phyloP scores from a whole-genome alignment of 2,113 vertebrate genomes.

The Urocitellus parryii region DNA sequence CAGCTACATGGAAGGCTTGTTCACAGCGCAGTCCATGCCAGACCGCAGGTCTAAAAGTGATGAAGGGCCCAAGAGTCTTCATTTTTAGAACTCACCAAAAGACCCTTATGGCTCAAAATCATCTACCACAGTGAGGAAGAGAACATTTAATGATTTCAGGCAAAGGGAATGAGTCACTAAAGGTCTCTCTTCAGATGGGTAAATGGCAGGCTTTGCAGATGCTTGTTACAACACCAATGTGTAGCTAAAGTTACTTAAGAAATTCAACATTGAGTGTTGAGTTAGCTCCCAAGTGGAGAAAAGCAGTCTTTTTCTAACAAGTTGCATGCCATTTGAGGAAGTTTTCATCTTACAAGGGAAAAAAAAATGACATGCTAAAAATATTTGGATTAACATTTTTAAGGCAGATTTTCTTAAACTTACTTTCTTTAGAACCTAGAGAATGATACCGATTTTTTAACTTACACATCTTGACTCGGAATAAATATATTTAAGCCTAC shows the following conservation, averaged over 20 bases:
- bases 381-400: not conserved
- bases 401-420: conserved; percentile 43
- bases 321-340: not conserved
- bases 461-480: conserved; percentile 44
- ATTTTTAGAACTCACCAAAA: not conserved
- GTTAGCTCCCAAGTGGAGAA: not conserved
- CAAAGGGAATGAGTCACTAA: not conserved
- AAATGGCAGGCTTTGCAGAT: not conserved
- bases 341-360: not conserved
- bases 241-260: not conserved
- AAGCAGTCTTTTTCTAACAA: not conserved
- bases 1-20: not conserved
- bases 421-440: not conserved
- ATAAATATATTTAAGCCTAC: conserved; percentile 36
- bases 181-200: not conserved
- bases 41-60: not conserved
- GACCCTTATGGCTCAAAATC: fast-evolving
- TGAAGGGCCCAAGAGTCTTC: not conserved
- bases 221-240: not conserved
- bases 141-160: not conserved
- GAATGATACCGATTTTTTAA: not conserved
- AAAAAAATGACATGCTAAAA: not conserved
- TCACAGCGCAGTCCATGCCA: not conserved
- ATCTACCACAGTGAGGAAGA: not conserved
- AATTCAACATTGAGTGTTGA: not conserved